Base-by-base conservation (phyloP, 1,140 invertebrate species). In the Aphaenogaster rudis region DNA sequence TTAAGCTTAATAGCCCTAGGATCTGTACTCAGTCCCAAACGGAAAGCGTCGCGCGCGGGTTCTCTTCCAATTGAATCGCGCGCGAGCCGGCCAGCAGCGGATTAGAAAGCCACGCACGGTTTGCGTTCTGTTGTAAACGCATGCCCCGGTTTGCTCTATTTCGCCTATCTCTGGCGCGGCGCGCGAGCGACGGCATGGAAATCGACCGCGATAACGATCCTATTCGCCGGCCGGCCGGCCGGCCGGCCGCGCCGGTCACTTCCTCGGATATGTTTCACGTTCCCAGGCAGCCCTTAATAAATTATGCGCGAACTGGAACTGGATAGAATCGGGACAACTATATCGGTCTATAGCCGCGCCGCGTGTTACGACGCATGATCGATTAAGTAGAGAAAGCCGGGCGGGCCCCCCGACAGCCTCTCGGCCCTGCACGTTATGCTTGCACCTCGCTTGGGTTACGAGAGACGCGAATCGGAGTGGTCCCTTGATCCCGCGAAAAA, bases 361-460 rank as follows among this genome's bases (percentile, higher is more conserved):
- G 39, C 71, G 61, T 45, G n/a, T 86, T 86, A 57, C 52, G 64
- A 88, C 33, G 59, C 50, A 50, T 78, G 87, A 88, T 87, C 86
- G 86, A 84, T 84, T 64, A 87, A 76, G 7, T 84, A 76, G 86
- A 84, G 80, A 84, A 87, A 87, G 85, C 57, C 61, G 69, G 17
- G 6, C 52, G 36, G 63, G 17, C 48, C 57, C 17, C 64, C n/a
- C 45, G 33, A 9, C 48, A 39, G 61, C 57, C 36, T 52, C 48
- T 52, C 50, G 28, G 3, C 8, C 0, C 50, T 13, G 39, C 33
- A 45, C 71, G 36, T 57, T 15, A 4, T 33, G n/a, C 21, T 17
- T 21, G 33, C 39, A 15, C n/a, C 39, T 82, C 21, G 39, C 33
- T 17, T 45, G 11, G 21, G 21, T 45, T 52, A 17, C 48, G 33